phyloP scores from a whole-genome alignment of 1,140 invertebrate species.

The Ridgeia piscesae region DNA sequence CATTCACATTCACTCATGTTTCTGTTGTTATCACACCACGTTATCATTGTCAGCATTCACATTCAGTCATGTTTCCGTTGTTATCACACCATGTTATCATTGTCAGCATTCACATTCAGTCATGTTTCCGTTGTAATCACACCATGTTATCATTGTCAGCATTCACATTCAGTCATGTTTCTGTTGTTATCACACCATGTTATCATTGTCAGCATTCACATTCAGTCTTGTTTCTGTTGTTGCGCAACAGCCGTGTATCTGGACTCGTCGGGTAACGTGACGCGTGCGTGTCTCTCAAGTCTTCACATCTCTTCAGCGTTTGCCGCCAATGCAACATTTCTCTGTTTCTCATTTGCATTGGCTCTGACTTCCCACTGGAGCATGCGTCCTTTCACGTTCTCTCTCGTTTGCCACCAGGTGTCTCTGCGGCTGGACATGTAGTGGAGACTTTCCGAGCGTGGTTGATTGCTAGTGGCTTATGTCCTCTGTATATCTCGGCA shows the following conservation, averaged over 20 bases:
- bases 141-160: too few relatives aligned
- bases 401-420: not conserved
- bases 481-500: not conserved
- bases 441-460: not conserved
- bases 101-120: too few relatives aligned
- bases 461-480: not conserved
- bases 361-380: not conserved
- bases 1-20: not conserved
- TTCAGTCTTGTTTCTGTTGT: constrained; percentile 14
- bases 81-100: too few relatives aligned
- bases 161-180: too few relatives aligned
- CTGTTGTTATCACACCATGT: too few relatives aligned
- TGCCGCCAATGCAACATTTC: not conserved
- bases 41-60: too few relatives aligned
- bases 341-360: not conserved
- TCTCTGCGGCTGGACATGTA: not conserved
- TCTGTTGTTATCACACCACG: too few relatives aligned
- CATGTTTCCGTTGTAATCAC: too few relatives aligned
- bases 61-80: too few relatives aligned
- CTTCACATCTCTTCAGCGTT: constrained; percentile 9
- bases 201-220: not conserved
- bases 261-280: not conserved
- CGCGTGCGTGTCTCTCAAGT: not conserved
- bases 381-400: not conserved
- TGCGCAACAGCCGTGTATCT: not conserved